phyloP scores from a whole-genome alignment of 2,888 invertebrate genomes.

The Ophion obscuratus region DNA sequence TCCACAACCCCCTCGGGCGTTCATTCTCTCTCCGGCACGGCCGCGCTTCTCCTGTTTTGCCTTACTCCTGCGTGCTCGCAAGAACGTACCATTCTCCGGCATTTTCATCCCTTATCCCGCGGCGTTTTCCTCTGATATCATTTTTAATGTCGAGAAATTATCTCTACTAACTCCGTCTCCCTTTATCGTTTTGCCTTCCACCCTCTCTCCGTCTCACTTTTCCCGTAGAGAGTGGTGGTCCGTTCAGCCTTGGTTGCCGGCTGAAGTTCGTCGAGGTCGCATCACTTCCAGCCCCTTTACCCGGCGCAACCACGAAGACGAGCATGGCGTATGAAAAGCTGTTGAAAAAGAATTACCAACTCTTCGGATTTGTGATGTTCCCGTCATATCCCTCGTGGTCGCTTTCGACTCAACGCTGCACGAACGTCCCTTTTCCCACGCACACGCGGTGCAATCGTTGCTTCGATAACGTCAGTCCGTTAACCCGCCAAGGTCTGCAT shows the following conservation, averaged over 20 bases:
- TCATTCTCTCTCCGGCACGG: conserved; percentile 60
- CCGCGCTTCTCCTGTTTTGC: conserved; percentile 68
- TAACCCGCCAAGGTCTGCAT: background rate
- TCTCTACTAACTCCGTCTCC: conserved; percentile 72
- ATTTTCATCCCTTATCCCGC: conserved; percentile 78
- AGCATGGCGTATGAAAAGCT: background rate
- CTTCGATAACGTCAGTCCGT: conserved; percentile 15
- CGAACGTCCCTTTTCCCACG: background rate
- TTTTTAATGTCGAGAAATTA: conserved; percentile 83
- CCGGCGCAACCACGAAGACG: conserved; percentile 1
- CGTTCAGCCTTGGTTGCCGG: background rate
- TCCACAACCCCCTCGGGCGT: conserved; percentile 61
- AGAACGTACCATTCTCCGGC: conserved; percentile 65
- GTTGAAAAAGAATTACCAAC: background rate
- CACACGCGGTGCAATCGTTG: background rate
- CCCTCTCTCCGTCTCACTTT: conserved; percentile 22
- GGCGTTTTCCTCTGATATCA: conserved; percentile 80
- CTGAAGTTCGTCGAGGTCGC: conserved; percentile 17
- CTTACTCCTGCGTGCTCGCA: conserved; percentile 40
- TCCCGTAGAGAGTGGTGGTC: conserved; percentile 1
- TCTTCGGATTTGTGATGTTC: too few relatives aligned
- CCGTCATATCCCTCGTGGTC: too few relatives aligned
- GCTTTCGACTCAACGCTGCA: background rate
- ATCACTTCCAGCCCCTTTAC: conserved; percentile 13
- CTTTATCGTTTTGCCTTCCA: conserved; percentile 47